phyloP scores from a whole-genome alignment of 2,113 vertebrate species.

The Eonycteris spelaea region DNA sequence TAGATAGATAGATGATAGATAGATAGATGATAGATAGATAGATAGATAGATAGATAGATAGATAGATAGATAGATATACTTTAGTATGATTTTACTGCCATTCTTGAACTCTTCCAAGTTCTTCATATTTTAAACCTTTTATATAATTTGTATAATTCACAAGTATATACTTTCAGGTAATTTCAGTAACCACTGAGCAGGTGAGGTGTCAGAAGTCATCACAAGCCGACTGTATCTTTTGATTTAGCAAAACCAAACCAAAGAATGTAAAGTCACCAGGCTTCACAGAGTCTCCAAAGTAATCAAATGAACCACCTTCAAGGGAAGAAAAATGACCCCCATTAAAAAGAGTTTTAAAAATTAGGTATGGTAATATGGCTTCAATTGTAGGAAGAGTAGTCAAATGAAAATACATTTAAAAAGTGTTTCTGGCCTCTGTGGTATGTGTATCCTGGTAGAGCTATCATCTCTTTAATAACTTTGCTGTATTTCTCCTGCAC shows the following conservation, averaged over 20 bases:
- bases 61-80: not conserved
- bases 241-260: slow-evolving; percentile 35
- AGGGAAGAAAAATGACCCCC: not conserved
- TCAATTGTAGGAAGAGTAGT: slow-evolving; percentile 29
- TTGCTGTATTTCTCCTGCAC: slow-evolving; percentile 69
- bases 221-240: not conserved
- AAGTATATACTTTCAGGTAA: not conserved
- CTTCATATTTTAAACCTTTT: not conserved
- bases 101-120: not conserved
- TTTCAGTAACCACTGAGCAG: not conserved
- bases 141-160: slow-evolving; percentile 9
- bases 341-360: slow-evolving; percentile 43
- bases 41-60: not conserved
- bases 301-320: slow-evolving; percentile 35
- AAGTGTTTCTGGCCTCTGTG: slow-evolving; percentile 54
- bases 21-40: not conserved
- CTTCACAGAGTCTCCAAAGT: not conserved
- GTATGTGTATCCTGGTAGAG: slow-evolving; percentile 65
- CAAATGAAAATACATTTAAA: slow-evolving; percentile 79
- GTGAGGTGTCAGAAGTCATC: not conserved
- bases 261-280: slow-evolving; percentile 28
- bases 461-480: slow-evolving; percentile 76
- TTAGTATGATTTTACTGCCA: not conserved
- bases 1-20: not conserved
- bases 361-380: not conserved